Base-by-base conservation (phyloP, 2,113 vertebrate species). In the Pterocles gutturalis region DNA sequence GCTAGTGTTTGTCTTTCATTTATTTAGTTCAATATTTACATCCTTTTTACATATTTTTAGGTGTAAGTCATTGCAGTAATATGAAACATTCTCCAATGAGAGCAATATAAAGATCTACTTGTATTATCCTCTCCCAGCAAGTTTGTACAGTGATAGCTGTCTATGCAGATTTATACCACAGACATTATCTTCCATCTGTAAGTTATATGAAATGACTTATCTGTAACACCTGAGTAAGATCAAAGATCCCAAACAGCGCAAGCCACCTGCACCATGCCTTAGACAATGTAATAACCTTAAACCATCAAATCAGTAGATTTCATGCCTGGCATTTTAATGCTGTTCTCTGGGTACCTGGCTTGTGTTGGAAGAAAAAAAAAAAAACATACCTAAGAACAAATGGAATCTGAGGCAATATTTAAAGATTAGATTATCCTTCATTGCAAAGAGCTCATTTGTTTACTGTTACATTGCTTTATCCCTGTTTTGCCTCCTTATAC, bases 401-500 rank as follows among this genome's bases (percentile, higher is more conserved):
- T 49, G 87, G 94, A 94, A 67, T 96, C 89, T 92, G 54, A 90
- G 70, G 92, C 93, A 96, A 94, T 86, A 96, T 95, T 96, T 97
- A 97, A 97, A 92, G 94, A 97, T 95, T 94, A 95, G 95, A 97
- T 96, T 93, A 95, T 88, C 92, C 70, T 96, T 96, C 92, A 66
- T 10, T 89, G 87, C 79, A 95, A 97, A 97, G 8, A 96, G 93
- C 96, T 95, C 94, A 84, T 95, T 96, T 96, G 94, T 95, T 96
- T 96, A 93, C 90, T 90, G 94, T 55, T 82, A 65, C 31, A 13
- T 72, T 71, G 90, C 69, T 96, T 97, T 97, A 93, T 92, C 96
- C 94, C 79, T 70, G 51, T 87, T 94, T 88, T 97, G 89, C 84
- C 91, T 93, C 78, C 84, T 95, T 82, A 60, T 58, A 88, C 54